phyloP scores from a whole-genome alignment of 2,113 vertebrate genomes.

The Halcyon malimbica region DNA sequence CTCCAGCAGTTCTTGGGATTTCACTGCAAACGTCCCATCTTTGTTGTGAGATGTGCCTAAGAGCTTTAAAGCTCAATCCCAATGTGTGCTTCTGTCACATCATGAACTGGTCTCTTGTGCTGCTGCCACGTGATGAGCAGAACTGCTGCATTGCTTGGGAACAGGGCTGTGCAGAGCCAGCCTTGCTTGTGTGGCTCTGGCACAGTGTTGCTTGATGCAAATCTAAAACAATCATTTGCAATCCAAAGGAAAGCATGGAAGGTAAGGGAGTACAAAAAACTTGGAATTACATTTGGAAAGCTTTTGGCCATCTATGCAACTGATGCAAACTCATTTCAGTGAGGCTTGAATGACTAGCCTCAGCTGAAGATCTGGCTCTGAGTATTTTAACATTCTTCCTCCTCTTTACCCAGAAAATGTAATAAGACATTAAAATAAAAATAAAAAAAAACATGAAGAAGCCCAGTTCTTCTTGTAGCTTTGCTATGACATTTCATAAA shows the following conservation, averaged over 20 bases:
- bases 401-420: not conserved
- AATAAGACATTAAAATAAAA: not conserved
- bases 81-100: not conserved
- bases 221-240: not conserved
- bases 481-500: not conserved
- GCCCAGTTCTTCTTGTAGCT: not conserved
- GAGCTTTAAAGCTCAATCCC: not conserved
- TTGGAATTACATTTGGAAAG: not conserved
- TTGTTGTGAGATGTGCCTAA: not conserved
- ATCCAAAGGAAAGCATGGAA: not conserved
- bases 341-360: not conserved
- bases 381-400: not conserved
- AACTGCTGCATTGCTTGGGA: rapidly evolving
- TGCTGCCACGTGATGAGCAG: not conserved
- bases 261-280: not conserved
- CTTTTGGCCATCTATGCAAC: not conserved
- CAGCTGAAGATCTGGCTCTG: not conserved
- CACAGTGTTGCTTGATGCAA: not conserved
- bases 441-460: not conserved
- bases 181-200: not conserved
- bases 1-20: not conserved
- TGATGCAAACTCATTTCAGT: not conserved
- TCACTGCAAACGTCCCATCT: not conserved
- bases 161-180: too few relatives aligned
- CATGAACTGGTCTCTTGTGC: not conserved